Evolutionary conservation across 2,113 vertebrate species (phyloP).

Genomic region (Lampris megalopsis): DNA sequence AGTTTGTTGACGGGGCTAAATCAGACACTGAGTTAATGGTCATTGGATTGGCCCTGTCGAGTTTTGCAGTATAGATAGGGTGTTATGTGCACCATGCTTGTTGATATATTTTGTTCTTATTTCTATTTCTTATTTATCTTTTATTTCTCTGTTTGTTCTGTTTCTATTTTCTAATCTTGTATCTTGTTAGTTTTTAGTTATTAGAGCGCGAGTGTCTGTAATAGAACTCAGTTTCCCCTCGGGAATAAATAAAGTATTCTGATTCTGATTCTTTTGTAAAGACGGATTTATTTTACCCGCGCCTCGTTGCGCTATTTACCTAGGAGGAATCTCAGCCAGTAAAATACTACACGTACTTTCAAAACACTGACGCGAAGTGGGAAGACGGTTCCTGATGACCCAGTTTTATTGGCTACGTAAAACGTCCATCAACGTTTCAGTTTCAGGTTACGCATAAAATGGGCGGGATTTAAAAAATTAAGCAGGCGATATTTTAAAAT

Average conservation of each 20-base stretch:
- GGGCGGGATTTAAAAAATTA: not conserved
- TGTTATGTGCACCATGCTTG: no score
- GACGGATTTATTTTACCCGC: conserved; percentile 19
- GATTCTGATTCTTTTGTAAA: not conserved
- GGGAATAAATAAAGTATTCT: no score
- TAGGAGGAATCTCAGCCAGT: not conserved
- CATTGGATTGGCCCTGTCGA: no score
- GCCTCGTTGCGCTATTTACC: conserved; percentile 9
- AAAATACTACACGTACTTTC: not conserved
- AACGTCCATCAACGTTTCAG: conserved; percentile 33
- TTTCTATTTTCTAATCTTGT: no score
- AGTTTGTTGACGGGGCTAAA: not conserved
- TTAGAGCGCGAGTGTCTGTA: no score
- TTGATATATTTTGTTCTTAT: no score
- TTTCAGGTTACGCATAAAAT: not conserved
- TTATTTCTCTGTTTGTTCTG: no score
- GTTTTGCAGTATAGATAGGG: no score
- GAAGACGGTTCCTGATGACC: not conserved
- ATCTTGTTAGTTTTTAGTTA: no score
- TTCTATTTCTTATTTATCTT: no score
- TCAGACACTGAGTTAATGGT: no score
- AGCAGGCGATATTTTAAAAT: not conserved
- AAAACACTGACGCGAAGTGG: conserved; percentile 11
- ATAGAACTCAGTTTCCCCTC: no score
- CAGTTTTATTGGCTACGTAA: conserved; percentile 45